Evolutionary conservation across 92 coral and sea anemone genomes (phyloP).

Genomic region (Siderastrea siderea): DNA sequence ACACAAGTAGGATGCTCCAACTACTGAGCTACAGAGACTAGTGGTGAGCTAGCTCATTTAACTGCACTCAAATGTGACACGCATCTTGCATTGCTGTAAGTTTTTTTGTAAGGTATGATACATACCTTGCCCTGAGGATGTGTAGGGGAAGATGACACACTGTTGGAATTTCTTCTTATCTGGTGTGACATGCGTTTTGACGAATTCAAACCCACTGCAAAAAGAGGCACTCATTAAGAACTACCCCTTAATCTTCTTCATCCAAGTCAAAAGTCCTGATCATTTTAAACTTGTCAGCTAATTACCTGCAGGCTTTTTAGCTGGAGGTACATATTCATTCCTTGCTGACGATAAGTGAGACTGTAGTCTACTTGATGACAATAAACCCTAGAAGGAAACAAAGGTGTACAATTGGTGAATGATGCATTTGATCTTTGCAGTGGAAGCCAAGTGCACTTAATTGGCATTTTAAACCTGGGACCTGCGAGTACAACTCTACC

Average conservation of each 20-base stretch:
- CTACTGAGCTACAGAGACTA: too few relatives aligned
- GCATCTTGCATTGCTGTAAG: neutral
- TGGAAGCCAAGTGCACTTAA: neutral
- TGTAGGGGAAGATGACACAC: conserved; percentile 75
- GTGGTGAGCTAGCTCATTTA: too few relatives aligned
- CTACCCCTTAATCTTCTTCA: neutral
- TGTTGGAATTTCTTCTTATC: conserved; percentile 92
- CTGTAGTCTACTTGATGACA: conserved; percentile 87
- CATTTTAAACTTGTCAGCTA: neutral
- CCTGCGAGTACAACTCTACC: too few relatives aligned
- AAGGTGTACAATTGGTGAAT: neutral
- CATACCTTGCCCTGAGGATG: conserved; percentile 71
- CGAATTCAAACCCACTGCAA: conserved; percentile 85
- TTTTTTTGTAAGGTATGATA: neutral
- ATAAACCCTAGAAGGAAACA: conserved; percentile 66
- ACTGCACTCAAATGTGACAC: too few relatives aligned
- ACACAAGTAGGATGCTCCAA: too few relatives aligned
- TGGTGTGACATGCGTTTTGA: conserved; percentile 92
- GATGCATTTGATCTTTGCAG: neutral
- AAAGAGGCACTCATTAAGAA: neutral
- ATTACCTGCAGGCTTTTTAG: conserved; percentile 86
- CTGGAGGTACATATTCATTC: conserved; percentile 90
- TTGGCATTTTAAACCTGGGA: neutral
- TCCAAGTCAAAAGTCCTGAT: neutral
- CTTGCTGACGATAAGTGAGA: conserved; percentile 81